Evolutionary conservation across 2,113 vertebrate species (phyloP).

Genomic region (Ovis aries): DNA sequence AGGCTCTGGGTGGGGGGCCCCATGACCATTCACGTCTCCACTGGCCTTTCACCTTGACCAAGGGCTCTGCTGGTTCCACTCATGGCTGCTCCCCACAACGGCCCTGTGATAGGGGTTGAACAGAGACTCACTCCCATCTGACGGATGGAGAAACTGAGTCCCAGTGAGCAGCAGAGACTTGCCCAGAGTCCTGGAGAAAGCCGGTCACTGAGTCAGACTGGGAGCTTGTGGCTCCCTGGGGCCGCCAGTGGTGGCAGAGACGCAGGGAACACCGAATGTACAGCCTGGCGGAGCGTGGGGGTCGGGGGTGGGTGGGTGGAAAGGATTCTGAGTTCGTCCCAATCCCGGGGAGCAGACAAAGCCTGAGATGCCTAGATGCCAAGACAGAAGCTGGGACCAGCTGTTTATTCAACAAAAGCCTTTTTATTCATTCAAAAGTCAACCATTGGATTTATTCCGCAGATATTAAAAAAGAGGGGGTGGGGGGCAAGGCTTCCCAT

Average conservation of each 20-base stretch:
- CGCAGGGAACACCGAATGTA: fast-evolving
- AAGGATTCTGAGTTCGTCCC: not conserved
- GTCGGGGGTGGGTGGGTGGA: not conserved
- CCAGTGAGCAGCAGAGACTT: fast-evolving
- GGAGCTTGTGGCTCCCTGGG: not conserved
- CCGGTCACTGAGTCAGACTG: not conserved
- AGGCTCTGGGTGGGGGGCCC: not conserved
- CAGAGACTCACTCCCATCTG: fast-evolving
- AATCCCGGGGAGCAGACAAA: fast-evolving
- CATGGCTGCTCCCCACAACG: fast-evolving
- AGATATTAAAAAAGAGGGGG: slow-evolving; percentile 41
- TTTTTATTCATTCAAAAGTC: slow-evolving; percentile 54
- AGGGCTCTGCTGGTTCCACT: fast-evolving
- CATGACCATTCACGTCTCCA: fast-evolving
- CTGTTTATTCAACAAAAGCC: slow-evolving; percentile 65
- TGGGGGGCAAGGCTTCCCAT: slow-evolving; percentile 5
- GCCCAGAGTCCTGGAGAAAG: not conserved
- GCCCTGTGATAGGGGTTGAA: not conserved
- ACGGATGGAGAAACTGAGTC: not conserved
- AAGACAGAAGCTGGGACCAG: slow-evolving; percentile 59
- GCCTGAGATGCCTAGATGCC: not conserved
- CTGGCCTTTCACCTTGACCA: not conserved
- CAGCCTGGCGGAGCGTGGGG: fast-evolving
- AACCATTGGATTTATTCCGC: slow-evolving; percentile 56
- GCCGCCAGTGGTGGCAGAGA: not conserved